Conservation (phyloP, 1,140 invertebrate species). For the Aphis craccivora region DNA sequence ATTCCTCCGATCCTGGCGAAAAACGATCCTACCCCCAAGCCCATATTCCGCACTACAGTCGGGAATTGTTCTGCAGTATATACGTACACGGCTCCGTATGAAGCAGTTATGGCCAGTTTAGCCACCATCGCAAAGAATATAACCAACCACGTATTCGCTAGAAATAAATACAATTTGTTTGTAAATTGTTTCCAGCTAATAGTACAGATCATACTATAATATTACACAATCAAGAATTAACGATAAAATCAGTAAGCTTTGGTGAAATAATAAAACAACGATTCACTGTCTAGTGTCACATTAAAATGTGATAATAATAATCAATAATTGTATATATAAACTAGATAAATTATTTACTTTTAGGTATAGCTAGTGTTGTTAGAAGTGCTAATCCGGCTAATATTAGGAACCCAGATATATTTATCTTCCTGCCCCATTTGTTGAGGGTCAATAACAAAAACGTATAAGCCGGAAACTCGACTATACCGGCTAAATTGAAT, state of each 20-base stretch:
- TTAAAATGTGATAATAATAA: background rate
- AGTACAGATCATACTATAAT: background rate
- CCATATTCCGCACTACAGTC: conserved; percentile 81
- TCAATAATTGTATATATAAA: conserved; percentile 5
- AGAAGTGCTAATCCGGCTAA: conserved; percentile 72
- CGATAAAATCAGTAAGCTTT: background rate
- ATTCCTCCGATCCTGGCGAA: conserved; percentile 80
- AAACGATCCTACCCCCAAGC: conserved; percentile 78
- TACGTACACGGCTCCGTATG: conserved; percentile 81
- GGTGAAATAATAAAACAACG: background rate
- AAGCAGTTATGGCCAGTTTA: conserved; percentile 82
- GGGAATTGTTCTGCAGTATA: conserved; percentile 86
- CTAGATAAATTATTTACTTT: conserved; percentile 59
- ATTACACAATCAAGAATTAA: background rate
- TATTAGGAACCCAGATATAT: conserved; percentile 76
- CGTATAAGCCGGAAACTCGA: conserved; percentile 80
- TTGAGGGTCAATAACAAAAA: conserved; percentile 76
- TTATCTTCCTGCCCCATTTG: conserved; percentile 74
- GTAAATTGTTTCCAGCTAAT: background rate
- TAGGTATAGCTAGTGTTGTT: conserved; percentile 64
- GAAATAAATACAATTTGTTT: background rate
- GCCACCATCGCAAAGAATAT: conserved; percentile 76
- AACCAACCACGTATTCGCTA: conserved; percentile 61
- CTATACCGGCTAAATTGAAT: conserved; percentile 77
- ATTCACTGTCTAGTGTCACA: background rate